Base-by-base conservation (phyloP, 2,888 invertebrate species). In the Scaptomyza caliginosa region DNA sequence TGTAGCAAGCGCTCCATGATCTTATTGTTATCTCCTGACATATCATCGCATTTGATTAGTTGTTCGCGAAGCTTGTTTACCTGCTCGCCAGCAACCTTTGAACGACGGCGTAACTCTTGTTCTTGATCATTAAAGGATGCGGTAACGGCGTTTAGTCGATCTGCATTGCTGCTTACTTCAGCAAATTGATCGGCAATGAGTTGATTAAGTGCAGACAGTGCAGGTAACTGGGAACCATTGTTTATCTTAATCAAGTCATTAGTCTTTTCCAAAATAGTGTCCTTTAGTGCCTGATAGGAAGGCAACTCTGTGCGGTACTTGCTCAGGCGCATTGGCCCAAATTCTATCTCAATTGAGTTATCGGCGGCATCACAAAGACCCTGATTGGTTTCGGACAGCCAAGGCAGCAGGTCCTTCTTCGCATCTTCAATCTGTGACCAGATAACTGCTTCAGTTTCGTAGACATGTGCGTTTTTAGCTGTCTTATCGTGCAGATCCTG, bases 341-440 rank as follows among this genome's bases (percentile, higher is more conserved):
- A 94, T 88, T 97, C 95, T 8, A 96, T 94, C 92, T 98, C 97
- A 60, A 95, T 93, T 19, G 95, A 94, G 89, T 95, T 95, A 67
- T 95, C 95, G 50, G 95, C 93, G 23, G 96, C 95, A 75, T 95
- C 94, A 42, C 94, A 94, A 4, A 98, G 92, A 30, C 94, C 94
- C 76, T 95, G 94, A 58, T 96, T 96, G 19, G 96, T 97, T 88
- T 96, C 95, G 62, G 94, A 94, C 5, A 98, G 89, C 98, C 98
- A 98, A 19, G 94, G 93, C 0, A 95, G 92, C 3, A 98, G 92
- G 89, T 96, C 96, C 69, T 95, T 95, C 88, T 96, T 96, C 0
- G 95, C 94, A 62, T 96, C 96, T 77, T 97, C 96, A 30, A 98
- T 95, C 90, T 98, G 97, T 83, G 96, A 95, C 97, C 98, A 98